These are phyloP conservation scores for Balaeniceps rex DNA, from an alignment of 2,113 vertebrate genomes.

Conservation along the genomic window DNA sequence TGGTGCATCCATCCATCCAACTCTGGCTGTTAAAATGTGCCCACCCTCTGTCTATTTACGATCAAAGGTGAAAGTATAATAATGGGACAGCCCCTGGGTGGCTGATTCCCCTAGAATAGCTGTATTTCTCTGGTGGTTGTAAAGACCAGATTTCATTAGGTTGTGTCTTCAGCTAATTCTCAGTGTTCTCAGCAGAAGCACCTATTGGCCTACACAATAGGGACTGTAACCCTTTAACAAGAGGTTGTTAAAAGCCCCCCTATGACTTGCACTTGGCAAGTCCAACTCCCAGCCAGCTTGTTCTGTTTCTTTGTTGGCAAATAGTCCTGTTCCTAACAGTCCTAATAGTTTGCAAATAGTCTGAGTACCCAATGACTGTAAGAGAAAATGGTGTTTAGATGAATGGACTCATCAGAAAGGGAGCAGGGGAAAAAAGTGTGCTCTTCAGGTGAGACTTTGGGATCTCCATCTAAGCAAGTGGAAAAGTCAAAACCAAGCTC, in stretches of 20 bases:
- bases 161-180: not conserved
- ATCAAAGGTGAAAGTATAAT: not conserved
- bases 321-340: not conserved
- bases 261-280: not conserved
- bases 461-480: not conserved
- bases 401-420: not conserved
- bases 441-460: not conserved
- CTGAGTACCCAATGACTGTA: not conserved
- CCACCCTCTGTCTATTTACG: not conserved
- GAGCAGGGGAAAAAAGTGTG: not conserved
- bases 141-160: not conserved
- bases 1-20: not conserved
- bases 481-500: not conserved
- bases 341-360: not conserved
- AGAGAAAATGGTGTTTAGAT: not conserved
- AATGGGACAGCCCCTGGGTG: not conserved
- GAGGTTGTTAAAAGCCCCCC: not conserved
- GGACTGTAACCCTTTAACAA: not conserved
- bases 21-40: not conserved
- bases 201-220: not conserved
- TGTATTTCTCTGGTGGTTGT: not conserved
- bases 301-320: not conserved
- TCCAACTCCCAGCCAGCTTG: not conserved
- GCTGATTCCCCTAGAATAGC: not conserved
- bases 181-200: not conserved